Percentiles rank a stretch among this genome's conserved stretches.
phyloP scores from a whole-genome alignment of 2,113 vertebrate species.

The Coptodon bakossiorum region DNA sequence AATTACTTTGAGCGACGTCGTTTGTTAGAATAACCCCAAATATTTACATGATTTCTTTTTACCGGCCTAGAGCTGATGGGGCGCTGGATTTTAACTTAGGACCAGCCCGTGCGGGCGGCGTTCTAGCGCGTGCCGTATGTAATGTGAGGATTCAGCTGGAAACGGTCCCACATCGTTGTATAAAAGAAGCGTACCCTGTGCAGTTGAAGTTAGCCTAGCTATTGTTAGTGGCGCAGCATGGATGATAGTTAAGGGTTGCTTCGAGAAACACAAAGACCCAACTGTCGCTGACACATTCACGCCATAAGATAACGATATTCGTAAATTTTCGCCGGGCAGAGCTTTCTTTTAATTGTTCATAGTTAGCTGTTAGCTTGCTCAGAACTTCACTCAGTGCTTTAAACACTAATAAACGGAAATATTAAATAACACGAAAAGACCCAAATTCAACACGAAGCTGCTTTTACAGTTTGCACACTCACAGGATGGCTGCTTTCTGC shows the following conservation, averaged over 20 bases:
- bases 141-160: no score
- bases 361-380: background rate
- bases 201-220: constrained; percentile 36
- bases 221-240: background rate
- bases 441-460: background rate
- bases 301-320: no score
- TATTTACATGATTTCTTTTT: background rate
- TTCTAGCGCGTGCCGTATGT: background rate
- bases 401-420: background rate
- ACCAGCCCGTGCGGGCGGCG: background rate
- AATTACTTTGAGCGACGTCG: background rate
- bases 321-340: background rate
- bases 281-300: background rate
- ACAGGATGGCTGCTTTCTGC: background rate
- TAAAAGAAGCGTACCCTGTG: constrained; percentile 6
- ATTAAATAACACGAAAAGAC: background rate
- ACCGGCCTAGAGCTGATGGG: constrained; percentile 7
- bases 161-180: fast-evolving
- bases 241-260: background rate
- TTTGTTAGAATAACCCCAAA: background rate
- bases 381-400: background rate
- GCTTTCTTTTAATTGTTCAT: background rate
- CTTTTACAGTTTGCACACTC: background rate
- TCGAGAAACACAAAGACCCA: fast-evolving
- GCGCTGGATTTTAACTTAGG: background rate